Conservation (phyloP, 1,140 invertebrate species). For the Vollenhovia emeryi region DNA sequence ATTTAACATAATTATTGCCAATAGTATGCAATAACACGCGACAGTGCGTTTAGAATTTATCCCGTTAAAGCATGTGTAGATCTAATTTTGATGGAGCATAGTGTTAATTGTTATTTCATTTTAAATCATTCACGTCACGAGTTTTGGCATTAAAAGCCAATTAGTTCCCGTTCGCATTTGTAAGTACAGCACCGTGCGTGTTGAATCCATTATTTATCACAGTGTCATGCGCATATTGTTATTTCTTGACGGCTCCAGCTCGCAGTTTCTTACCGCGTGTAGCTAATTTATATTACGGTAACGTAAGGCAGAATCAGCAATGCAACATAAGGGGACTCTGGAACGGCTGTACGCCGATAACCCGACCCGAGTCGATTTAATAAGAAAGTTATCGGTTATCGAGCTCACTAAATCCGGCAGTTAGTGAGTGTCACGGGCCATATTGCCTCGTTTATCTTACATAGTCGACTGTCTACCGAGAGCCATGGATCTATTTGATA, state of each 20-base stretch:
- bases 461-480: conserved; percentile 69
- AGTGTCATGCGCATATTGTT: background rate
- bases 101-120: conserved; percentile 1
- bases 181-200: background rate
- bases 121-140: background rate
- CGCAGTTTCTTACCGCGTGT: background rate
- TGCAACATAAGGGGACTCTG: conserved; percentile 30
- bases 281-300: background rate
- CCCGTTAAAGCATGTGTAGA: background rate
- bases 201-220: conserved; percentile 8
- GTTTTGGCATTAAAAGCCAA: conserved; percentile 2
- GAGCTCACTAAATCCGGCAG: conserved; percentile 78
- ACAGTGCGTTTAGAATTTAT: background rate
- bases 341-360: conserved; percentile 56
- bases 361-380: conserved; percentile 70
- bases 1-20: background rate
- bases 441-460: conserved; percentile 81
- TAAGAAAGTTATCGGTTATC: conserved; percentile 81
- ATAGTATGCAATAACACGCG: background rate
- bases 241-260: background rate
- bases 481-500: conserved; percentile 77
- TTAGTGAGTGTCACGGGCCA: conserved; percentile 78
- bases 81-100: background rate
- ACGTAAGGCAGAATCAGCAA: conserved; percentile 45
- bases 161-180: background rate